These are phyloP conservation scores for Palythoa heliodiscus DNA, from an alignment of 92 coral and sea anemone genomes.

Conservation along the genomic window DNA sequence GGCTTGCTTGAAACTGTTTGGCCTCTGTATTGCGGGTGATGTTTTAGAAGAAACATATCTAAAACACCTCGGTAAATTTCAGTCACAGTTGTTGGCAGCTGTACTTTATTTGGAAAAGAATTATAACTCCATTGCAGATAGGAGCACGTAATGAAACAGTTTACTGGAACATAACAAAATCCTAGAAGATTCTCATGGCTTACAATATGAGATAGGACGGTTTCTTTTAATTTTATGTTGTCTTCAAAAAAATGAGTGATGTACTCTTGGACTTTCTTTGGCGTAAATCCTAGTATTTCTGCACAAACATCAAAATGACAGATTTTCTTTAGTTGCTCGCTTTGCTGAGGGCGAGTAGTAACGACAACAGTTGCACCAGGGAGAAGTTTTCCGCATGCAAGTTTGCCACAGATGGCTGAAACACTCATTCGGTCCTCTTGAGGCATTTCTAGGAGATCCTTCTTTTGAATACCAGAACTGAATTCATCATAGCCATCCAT, in stretches of 20 bases:
- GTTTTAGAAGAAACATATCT: constrained; percentile 17
- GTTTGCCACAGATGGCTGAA: neutral
- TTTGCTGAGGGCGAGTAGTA: neutral
- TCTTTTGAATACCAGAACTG: neutral
- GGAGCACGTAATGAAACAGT: neutral
- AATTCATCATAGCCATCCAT: constrained; percentile 36
- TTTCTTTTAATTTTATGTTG: no score
- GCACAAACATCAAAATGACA: no score
- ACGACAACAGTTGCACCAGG: constrained; percentile 4
- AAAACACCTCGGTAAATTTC: constrained; percentile 35
- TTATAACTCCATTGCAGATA: neutral
- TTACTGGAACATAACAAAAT: no score
- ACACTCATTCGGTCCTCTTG: neutral
- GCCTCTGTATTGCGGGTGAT: constrained; percentile 12
- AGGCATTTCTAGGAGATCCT: neutral
- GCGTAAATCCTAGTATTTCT: neutral
- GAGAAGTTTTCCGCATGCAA: constrained; percentile 11
- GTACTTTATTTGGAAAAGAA: no score
- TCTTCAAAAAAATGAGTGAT: constrained; percentile 9
- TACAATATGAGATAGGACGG: no score
- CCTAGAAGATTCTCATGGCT: no score
- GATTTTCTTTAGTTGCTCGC: no score
- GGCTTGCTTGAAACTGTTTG: neutral
- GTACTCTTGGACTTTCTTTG: constrained; percentile 17
- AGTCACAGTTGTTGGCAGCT: constrained; percentile 24